phyloP scores from a whole-genome alignment of 2,113 vertebrate genomes.

The Microcebus tavaratra region DNA sequence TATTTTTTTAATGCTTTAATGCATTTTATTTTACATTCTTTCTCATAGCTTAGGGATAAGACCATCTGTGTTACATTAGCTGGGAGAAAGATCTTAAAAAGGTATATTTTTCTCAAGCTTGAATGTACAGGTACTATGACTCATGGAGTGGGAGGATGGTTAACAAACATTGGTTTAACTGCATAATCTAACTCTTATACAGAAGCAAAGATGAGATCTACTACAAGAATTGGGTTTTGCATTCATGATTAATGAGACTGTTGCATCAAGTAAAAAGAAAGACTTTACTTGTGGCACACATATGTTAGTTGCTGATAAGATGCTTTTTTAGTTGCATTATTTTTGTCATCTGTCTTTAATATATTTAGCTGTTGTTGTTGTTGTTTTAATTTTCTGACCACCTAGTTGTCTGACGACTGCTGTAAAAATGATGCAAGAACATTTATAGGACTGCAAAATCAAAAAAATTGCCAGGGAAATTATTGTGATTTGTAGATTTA shows the following conservation, averaged over 20 bases:
- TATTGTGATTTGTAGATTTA: background rate
- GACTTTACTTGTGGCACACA: background rate
- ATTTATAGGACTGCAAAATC: background rate
- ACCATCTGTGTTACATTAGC: slow-evolving; percentile 34
- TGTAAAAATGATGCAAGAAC: background rate
- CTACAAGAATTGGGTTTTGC: background rate
- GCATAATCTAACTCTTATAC: background rate
- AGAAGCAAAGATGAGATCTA: slow-evolving; percentile 4
- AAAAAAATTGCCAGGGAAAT: background rate
- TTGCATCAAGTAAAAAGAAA: slow-evolving; percentile 34
- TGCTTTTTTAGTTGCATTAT: background rate
- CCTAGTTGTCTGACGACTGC: background rate
- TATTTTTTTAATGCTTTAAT: slow-evolving; percentile 50
- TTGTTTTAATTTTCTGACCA: background rate
- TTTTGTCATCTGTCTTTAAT: background rate
- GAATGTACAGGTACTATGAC: slow-evolving; percentile 4
- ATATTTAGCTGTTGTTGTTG: background rate
- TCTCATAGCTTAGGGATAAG: slow-evolving; percentile 8
- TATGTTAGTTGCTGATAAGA: slow-evolving; percentile 39
- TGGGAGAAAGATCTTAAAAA: background rate
- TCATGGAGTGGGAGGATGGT: slow-evolving; percentile 4
- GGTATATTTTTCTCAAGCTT: background rate
- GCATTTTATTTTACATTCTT: slow-evolving; percentile 49
- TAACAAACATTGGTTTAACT: slow-evolving; percentile 5
- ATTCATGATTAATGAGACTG: background rate